Evolutionary conservation across 1,140 invertebrate species (phyloP), one percentile per base, ranked within the genome.

Genomic region (Drosophila nigromelanica): DNA sequence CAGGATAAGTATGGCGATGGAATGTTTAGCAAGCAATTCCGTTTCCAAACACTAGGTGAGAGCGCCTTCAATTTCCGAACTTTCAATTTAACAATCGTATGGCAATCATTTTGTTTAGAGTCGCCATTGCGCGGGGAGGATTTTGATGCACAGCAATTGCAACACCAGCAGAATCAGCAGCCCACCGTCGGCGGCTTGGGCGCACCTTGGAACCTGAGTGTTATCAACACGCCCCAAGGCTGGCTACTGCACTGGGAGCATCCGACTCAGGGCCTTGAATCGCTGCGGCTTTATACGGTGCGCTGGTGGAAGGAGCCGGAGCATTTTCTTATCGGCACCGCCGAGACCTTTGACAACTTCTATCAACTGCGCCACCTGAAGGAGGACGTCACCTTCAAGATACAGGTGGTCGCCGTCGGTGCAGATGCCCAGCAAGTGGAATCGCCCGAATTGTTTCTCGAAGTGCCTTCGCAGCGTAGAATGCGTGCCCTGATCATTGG

Each of bases 1-100:
- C 95, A 97, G 79, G 98, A 98, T 92, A 94, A 95, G 78, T 93
- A 95, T 60, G 97, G 97, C 3, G 97, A 98, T 80, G 97, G 97
- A 11, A 95, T 98, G 92, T 97, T 97, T 89, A 98, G 97, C 90
- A 96, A 97, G 91, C 94, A 96, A 5, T 93, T 98, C 11, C 94
- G 94, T 69, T 94, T 96, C 39, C 94, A 94, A 78, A 98, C 97
- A 0, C 94, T 95, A 92, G 94, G 95, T 94, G 72, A 59, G 37
- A n/a, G n/a, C n/a, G n/a, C n/a, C n/a, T n/a, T n/a, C n/a, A n/a
- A 18, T 18, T 18, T 18, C 18, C 2, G 2, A 18, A 2, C 18
- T 18, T 18, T 18, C 18, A 18, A 18, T 18, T 18, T 2, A 18
- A 18, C 18, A 18, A 18, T 33, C 4, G 10, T 8, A 0, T 15